Evolutionary conservation across 2,888 invertebrate species (phyloP), one percentile per base, ranked within the genome.

Genomic region (Spialia ferax): DNA sequence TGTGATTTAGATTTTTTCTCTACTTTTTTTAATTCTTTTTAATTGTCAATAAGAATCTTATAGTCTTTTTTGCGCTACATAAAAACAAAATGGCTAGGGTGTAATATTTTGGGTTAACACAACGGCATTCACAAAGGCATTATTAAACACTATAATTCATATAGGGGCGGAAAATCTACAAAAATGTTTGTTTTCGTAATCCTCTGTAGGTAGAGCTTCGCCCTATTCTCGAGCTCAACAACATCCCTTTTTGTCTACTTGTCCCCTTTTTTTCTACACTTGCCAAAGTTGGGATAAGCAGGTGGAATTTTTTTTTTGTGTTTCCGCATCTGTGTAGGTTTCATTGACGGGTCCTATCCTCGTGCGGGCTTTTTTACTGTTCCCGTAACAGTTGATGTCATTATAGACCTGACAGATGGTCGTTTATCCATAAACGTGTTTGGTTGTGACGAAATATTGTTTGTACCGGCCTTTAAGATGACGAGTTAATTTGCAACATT

Each of bases 251-350:
- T 63, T 54, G 52, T 29, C 23, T 8, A 20, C 8, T 54, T 55
- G 54, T 20, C 54, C 52, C n/a, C 29, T 23, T 54, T 63, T 48
- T 63, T 63, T 63, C 42, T 52, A 26, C 13, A 54, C 54, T 55
- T 63, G 54, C 11, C 42, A 42, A 63, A 15, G 54, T 8, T 5
- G 23, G 20, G 26, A 70, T 66, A 71, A 71, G 74, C 85, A 83
- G 83, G 81, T 83, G 81, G 63, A n/a, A 48, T 65, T 52, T 74
- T 73, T 79, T 77, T 80, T 79, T 75, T 76, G 72, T 48, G 73
- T 74, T 71, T 74, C 73, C 74, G 71, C 77, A 79, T 78, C 76
- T 82, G 81, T 73, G 62, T 18, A 60, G 26, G 26, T 26, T 10
- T 26, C 38, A 35, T 52, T 63, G 63, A 54, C 26, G 64, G 79